These are phyloP conservation scores for Brenthis daphne DNA, from an alignment of 2,888 invertebrate genomes.

Conservation along the genomic window DNA sequence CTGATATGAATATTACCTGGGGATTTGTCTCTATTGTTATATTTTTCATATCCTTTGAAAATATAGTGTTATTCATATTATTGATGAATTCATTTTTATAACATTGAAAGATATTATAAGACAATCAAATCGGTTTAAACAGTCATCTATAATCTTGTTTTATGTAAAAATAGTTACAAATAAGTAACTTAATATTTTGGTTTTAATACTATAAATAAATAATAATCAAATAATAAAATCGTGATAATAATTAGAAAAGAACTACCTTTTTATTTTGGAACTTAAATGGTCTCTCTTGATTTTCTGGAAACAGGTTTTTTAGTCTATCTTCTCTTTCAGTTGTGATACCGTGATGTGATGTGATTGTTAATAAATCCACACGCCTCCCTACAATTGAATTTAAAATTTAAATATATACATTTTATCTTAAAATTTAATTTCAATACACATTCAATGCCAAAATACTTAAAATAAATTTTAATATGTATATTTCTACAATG, in stretches of 20 bases:
- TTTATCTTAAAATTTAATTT: background rate
- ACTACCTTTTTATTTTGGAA: conserved; percentile 90
- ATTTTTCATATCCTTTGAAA: too few relatives aligned
- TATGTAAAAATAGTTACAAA: too few relatives aligned
- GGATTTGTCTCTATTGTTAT: conserved; percentile 28
- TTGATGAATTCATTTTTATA: too few relatives aligned
- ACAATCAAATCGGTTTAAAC: too few relatives aligned
- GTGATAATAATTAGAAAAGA: background rate
- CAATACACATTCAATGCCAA: background rate
- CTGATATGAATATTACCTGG: conserved; percentile 91
- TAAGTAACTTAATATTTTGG: too few relatives aligned
- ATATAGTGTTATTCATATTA: too few relatives aligned
- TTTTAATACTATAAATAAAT: too few relatives aligned
- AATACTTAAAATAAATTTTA: conserved; percentile 1
- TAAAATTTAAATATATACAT: background rate
- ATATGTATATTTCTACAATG: background rate
- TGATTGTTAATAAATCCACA: conserved; percentile 91
- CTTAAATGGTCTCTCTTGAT: conserved; percentile 85
- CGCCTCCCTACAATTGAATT: conserved; percentile 71
- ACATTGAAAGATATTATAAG: too few relatives aligned
- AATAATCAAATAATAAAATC: background rate
- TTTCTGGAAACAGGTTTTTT: conserved; percentile 88
- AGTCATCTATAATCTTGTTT: too few relatives aligned
- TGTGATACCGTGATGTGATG: conserved; percentile 90
- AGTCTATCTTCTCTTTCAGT: conserved; percentile 87